Base-by-base conservation (phyloP, 2,888 invertebrate genomes). In the Tenthredo notha region DNA sequence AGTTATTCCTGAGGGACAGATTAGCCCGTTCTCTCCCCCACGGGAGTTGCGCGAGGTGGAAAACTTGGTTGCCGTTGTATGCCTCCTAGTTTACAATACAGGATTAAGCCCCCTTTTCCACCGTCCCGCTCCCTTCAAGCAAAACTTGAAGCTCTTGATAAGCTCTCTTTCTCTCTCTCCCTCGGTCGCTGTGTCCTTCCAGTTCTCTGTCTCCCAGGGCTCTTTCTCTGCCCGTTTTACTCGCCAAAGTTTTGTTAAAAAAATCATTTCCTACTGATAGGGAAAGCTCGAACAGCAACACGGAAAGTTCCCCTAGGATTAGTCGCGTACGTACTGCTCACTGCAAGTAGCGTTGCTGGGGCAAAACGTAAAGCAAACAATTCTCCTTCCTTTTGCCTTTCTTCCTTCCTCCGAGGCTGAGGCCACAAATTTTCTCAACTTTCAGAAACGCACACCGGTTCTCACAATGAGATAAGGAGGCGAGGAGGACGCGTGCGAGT, bases 121-220 rank as follows among this genome's bases (percentile, higher is more conserved):
- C 75, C 87, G 84, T 85, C 85, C 82, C 88, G 86, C 84, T 85
- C 86, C 88, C 88, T 87, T 85, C 87, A 85, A 90, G 88, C 88
- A 89, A 91, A 91, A 92, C 90, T 92, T 92, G 90, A 91, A 91
- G 89, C 91, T 90, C 91, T 90, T 91, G 91, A 92, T 92, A 92
- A 92, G 91, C 91, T 89, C 89, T 87, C 84, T 87, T 86, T 85
- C 87, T 86, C 84, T 86, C 87, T 86, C 87, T 86, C 87, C 86
- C 87, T 47, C 61, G 21, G 43, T 43, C 33, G 85, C 86, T 61
- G 84, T 84, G 58, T 84, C 85, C 25, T 75, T 37, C 47, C 29
- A 80, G 67, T 80, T 85, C 75, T 80, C 85, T 84, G 82, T 72
- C 58, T 40, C 75, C 74, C 58, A 85, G 84, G 84, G 25, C 70